Conservation (phyloP, 2,888 invertebrate genomes). For the Cephus runcator region DNA sequence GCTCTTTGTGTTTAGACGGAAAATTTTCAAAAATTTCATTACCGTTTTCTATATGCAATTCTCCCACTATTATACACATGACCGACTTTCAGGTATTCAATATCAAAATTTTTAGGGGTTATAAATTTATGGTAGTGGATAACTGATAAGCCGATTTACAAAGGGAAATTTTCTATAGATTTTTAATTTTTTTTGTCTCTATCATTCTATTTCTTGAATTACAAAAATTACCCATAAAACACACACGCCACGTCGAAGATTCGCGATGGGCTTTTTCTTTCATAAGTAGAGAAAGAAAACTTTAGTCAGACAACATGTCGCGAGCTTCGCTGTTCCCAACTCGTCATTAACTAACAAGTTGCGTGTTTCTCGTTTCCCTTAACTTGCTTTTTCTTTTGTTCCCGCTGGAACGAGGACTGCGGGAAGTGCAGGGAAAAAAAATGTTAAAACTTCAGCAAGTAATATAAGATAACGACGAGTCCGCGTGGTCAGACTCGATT, state of each 20-base stretch:
- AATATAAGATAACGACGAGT: slow-evolving; percentile 39
- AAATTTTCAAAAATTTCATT: neutral
- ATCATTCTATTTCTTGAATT: neutral
- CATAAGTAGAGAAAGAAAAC: neutral
- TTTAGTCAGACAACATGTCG: neutral
- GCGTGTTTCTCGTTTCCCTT: slow-evolving; percentile 21
- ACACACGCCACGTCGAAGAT: neutral
- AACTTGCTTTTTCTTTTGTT: slow-evolving; percentile 3
- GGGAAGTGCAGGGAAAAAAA: slow-evolving; percentile 15
- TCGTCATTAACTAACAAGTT: slow-evolving; percentile 35
- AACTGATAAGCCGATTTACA: neutral
- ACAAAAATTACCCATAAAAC: neutral
- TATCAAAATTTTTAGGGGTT: neutral
- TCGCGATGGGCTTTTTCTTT: neutral
- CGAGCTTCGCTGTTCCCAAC: slow-evolving; percentile 1
- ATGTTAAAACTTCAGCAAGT: slow-evolving; percentile 44
- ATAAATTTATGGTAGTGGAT: neutral
- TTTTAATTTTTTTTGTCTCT: no score
- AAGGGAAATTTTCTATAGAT: neutral
- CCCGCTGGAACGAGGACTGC: neutral
- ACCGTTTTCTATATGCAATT: neutral
- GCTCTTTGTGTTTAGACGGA: neutral
- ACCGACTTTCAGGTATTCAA: neutral
- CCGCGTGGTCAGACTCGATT: slow-evolving; percentile 35
- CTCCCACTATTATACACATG: neutral